Evolutionary conservation across 2,888 invertebrate species (phyloP).

Genomic region (Zelleria hepariella): DNA sequence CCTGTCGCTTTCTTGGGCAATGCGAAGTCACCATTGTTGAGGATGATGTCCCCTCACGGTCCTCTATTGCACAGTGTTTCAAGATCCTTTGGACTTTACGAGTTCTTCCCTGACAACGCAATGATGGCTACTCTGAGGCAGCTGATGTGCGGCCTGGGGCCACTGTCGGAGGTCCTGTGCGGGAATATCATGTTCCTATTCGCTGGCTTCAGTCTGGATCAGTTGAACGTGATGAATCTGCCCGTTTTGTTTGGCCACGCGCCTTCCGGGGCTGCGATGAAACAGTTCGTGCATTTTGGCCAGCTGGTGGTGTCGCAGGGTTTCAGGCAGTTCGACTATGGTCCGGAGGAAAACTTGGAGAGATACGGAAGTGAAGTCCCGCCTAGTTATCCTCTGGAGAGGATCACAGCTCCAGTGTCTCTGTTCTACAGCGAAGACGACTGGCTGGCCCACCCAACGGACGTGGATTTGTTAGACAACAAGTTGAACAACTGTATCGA

Average conservation of each 20-base stretch:
- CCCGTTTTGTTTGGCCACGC: conserved; percentile 66
- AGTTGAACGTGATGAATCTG: conserved; percentile 71
- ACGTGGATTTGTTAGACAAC: conserved; percentile 65
- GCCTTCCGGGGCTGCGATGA: conserved; percentile 69
- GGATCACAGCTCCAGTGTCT: conserved; percentile 37
- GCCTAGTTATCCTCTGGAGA: conserved; percentile 36
- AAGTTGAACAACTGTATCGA: conserved; percentile 67
- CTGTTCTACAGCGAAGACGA: conserved; percentile 69
- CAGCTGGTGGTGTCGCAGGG: conserved; percentile 49
- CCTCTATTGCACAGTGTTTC: conserved; percentile 25
- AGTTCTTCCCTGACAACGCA: conserved; percentile 75
- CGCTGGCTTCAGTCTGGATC: conserved; percentile 68
- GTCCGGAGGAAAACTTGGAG: conserved; percentile 41
- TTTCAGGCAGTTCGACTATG: conserved; percentile 44
- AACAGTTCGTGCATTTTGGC: conserved; percentile 67
- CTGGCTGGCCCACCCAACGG: conserved; percentile 73
- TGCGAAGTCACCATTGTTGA: conserved; percentile 39
- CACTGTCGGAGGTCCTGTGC: conserved; percentile 66
- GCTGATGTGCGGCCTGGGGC: conserved; percentile 50
- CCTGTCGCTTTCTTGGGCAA: conserved; percentile 70
- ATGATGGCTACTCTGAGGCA: conserved; percentile 56
- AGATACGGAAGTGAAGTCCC: conserved; percentile 35
- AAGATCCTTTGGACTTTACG: conserved; percentile 65
- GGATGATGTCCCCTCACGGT: conserved; percentile 33
- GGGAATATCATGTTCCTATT: conserved; percentile 72